Evolutionary conservation across 2,797 vertebrate species (phyloP).

Genomic region (Austrolebias charrua): DNA sequence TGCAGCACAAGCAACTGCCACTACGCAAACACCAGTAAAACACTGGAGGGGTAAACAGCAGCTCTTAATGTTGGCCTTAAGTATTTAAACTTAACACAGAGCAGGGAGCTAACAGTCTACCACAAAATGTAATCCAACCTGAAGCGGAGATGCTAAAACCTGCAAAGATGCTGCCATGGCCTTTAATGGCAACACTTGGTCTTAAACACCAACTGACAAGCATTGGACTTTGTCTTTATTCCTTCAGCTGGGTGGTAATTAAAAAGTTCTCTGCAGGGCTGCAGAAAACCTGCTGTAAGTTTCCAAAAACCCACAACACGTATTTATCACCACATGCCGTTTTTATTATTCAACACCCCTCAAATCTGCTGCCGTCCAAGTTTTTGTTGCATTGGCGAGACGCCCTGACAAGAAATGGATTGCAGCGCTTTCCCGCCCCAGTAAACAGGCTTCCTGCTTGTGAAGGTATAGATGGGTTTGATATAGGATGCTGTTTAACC

Average conservation of each 20-base stretch:
- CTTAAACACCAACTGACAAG: not conserved
- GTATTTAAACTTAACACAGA: not conserved
- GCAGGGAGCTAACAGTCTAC: not conserved
- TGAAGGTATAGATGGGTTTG: slow-evolving; percentile 76
- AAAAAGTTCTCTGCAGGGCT: slow-evolving; percentile 10
- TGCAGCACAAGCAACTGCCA: no score
- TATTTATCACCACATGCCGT: slow-evolving; percentile 47
- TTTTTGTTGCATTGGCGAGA: slow-evolving; percentile 51
- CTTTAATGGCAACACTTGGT: not conserved
- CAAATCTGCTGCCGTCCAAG: slow-evolving; percentile 52
- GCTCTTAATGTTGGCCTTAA: not conserved
- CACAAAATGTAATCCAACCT: not conserved
- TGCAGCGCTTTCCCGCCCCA: slow-evolving; percentile 59
- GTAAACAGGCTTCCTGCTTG: slow-evolving; percentile 71
- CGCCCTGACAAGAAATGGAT: slow-evolving; percentile 71
- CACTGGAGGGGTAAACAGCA: not conserved
- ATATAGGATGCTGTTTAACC: slow-evolving; percentile 80
- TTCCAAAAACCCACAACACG: slow-evolving; percentile 30
- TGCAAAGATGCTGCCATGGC: not conserved
- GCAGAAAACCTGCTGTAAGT: not conserved
- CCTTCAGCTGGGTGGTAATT: slow-evolving; percentile 6
- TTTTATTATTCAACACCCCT: slow-evolving; percentile 26
- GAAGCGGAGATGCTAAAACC: not conserved
- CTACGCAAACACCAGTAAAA: not conserved
- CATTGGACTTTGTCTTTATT: not conserved